Evolutionary conservation across 2,797 vertebrate genomes (phyloP), one percentile per base, ranked within the genome.

Genomic region (Thamnophis elegans): DNA sequence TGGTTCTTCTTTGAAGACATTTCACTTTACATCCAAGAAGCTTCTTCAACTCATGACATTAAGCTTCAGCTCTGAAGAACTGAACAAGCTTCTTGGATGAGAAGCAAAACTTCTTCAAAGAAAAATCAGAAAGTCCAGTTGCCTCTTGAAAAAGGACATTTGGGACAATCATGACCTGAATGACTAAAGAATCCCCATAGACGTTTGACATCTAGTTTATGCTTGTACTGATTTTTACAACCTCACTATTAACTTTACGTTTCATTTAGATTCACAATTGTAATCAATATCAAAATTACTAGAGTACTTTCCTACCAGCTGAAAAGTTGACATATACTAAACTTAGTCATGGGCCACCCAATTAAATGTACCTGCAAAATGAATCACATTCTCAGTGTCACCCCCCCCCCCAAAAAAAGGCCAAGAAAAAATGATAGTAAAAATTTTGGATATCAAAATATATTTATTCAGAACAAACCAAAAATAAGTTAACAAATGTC

Each of bases 221-320:
- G 53, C 5, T 90, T 22, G 12, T 53, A 59, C n/a, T 94, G 65
- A 86, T 87, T 93, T 95, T 91, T 62, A 68, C 90, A 93, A 93
- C 54, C 28, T 89, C 73, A 9, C 0, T 93, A n/a, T 95, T 93
- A 93, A 87, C 25, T 90, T 93, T 55, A 90, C 91, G 92, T 14
- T 1, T 8, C 26, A 89, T 16, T 14, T 65, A 8, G 94, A 90
- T 86, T 25, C 55, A 8, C 6, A 73, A 42, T 14, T 32, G 60
- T 28, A 53, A 94, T 82, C 60, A 53, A 32, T 86, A 90, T 47
- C 59, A 68, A 87, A 90, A 68, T 56, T 62, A 47, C 65, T 55
- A 20, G 5, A 25, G 32, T 42, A 26, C 32, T 87, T 42, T 85
- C 5, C n/a, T 20, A 91, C 20, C 20, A 54, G 11, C 54, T 51